phyloP scores from a whole-genome alignment of 2,888 invertebrate species.

The Ypsolopha sequella region DNA sequence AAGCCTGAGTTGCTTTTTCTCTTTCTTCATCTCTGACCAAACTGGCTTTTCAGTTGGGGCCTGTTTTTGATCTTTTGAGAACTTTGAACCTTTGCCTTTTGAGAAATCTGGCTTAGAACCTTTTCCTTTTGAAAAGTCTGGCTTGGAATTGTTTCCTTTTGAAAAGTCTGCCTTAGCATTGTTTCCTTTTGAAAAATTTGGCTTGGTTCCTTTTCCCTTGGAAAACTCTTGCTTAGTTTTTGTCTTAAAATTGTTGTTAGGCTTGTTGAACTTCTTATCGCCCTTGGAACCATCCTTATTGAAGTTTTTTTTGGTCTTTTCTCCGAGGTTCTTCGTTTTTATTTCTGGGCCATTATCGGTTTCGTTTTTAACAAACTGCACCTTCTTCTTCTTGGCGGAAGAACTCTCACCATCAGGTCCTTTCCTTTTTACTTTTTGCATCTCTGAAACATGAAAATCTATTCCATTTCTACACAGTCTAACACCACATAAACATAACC shows the following conservation, averaged over 20 bases:
- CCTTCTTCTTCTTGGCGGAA: conserved; percentile 40
- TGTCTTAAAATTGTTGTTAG: background rate
- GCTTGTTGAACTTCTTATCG: background rate
- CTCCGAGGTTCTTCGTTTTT: conserved; percentile 10
- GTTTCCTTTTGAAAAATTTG: background rate
- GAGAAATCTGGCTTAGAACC: conserved; percentile 15
- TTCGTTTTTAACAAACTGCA: conserved; percentile 19
- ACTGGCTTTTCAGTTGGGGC: conserved; percentile 61
- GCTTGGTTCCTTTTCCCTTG: conserved; percentile 14
- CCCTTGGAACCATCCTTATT: conserved; percentile 13
- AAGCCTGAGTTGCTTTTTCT: conserved; percentile 78
- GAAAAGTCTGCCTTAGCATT: conserved; percentile 11
- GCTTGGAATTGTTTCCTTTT: conserved; percentile 12
- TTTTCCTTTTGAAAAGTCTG: background rate
- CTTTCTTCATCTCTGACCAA: conserved; percentile 82
- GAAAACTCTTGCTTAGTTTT: conserved; percentile 15
- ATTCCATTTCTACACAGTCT: too few species aligned
- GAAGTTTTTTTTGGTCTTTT: conserved; percentile 12
- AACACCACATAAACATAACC: too few species aligned
- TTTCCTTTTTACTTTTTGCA: conserved; percentile 57
- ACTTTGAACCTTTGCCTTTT: conserved; percentile 14
- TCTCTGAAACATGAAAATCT: conserved; percentile 10
- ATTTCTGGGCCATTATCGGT: conserved; percentile 12
- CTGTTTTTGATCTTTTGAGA: conserved; percentile 23
- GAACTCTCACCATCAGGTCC: conserved; percentile 22